phyloP scores from a whole-genome alignment of 2,797 vertebrate genomes.

The Bovichtus variegatus region DNA sequence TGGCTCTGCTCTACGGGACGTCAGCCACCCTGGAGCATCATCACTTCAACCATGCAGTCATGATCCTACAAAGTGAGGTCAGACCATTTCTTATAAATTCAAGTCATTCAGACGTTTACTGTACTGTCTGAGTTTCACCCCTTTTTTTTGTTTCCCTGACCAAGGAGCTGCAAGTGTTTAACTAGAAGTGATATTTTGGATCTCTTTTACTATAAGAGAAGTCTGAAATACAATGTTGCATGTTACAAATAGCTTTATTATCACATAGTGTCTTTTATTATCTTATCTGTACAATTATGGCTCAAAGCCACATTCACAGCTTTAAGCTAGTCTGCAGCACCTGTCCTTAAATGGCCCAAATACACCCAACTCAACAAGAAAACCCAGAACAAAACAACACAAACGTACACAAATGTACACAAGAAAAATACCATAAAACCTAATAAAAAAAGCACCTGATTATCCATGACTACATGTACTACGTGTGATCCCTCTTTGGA shows the following conservation, averaged over 20 bases:
- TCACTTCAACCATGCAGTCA: conserved; percentile 89
- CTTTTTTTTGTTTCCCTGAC: background rate
- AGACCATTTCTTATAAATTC: conserved; percentile 9
- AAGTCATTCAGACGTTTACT: background rate
- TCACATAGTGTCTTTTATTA: background rate
- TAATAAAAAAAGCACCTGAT: background rate
- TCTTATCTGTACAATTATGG: background rate
- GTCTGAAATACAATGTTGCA: background rate
- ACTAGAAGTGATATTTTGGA: background rate
- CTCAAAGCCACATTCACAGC: background rate
- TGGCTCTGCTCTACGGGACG: conserved; percentile 87
- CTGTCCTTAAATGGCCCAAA: background rate
- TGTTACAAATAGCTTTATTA: background rate
- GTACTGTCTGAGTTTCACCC: background rate
- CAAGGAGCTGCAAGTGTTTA: background rate
- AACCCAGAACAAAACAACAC: background rate
- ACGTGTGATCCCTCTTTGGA: background rate
- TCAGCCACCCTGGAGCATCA: conserved; percentile 89
- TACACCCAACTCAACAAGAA: background rate
- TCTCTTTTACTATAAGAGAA: background rate
- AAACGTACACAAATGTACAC: background rate
- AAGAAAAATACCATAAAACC: background rate
- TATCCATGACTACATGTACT: background rate
- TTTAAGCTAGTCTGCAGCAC: background rate
- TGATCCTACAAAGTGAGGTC: conserved; percentile 90